phyloP scores from a whole-genome alignment of 2,888 invertebrate species.

The Leptinotarsa tumamoca region DNA sequence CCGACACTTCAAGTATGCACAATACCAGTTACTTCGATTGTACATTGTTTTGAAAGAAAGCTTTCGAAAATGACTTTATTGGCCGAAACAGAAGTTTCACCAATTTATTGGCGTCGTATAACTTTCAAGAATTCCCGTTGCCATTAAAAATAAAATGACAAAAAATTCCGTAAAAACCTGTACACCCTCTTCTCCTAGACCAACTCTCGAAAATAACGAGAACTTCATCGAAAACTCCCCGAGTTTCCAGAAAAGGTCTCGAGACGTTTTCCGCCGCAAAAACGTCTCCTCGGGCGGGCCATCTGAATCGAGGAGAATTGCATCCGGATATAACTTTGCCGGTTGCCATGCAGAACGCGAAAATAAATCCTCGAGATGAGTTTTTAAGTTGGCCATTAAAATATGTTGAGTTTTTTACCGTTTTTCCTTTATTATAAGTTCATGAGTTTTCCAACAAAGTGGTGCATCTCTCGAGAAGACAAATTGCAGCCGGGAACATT shows the following conservation, averaged over 20 bases:
- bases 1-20: no score
- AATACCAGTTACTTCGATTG: no score
- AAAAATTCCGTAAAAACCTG: not conserved
- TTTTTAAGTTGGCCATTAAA: constrained; percentile 33
- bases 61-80: no score
- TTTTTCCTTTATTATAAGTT: constrained; percentile 33
- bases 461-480: constrained; percentile 26
- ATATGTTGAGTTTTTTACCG: constrained; percentile 27
- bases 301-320: constrained; percentile 7
- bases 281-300: constrained; percentile 13
- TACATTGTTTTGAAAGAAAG: no score
- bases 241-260: constrained; percentile 9
- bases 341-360: constrained; percentile 12
- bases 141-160: not conserved
- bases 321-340: constrained; percentile 20
- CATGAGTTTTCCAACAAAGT: constrained; percentile 32
- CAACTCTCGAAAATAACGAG: constrained; percentile 14
- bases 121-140: no score
- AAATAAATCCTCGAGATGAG: constrained; percentile 31
- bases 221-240: constrained; percentile 1
- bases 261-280: constrained; percentile 6
- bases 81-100: no score
- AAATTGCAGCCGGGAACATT: constrained; percentile 19
- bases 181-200: not conserved
- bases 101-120: no score